Evolutionary conservation across 2,113 vertebrate species (phyloP).

Genomic region (Notothenia coriiceps): DNA sequence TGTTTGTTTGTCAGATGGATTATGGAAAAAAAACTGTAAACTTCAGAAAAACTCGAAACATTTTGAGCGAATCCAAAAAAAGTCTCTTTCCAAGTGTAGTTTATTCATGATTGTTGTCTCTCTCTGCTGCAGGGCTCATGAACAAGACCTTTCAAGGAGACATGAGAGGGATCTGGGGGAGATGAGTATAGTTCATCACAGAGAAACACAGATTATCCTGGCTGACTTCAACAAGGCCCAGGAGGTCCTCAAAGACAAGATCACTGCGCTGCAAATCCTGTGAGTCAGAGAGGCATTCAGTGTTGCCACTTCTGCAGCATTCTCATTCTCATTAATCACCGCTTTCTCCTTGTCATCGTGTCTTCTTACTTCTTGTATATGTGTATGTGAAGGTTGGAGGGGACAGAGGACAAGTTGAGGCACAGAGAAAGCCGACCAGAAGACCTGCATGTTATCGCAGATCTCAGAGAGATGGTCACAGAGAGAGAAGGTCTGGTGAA

Average conservation of each 20-base stretch:
- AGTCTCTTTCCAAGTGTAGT: neutral
- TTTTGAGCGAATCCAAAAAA: no score
- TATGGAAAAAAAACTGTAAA: no score
- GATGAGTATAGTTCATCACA: slow-evolving; percentile 89
- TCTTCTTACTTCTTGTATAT: no score
- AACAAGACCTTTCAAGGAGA: slow-evolving; percentile 95
- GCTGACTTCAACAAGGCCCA: slow-evolving; percentile 99
- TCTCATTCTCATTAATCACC: neutral
- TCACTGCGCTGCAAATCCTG: slow-evolving; percentile 95
- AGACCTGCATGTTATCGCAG: slow-evolving; percentile 93
- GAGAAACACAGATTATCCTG: slow-evolving; percentile 94
- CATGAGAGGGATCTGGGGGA: slow-evolving; percentile 93
- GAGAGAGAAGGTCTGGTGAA: slow-evolving; percentile 96
- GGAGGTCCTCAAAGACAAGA: slow-evolving; percentile 98
- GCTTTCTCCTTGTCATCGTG: neutral
- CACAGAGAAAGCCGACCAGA: slow-evolving; percentile 95
- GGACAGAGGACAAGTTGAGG: slow-evolving; percentile 95
- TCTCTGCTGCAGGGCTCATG: slow-evolving; percentile 88
- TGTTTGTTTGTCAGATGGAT: no score
- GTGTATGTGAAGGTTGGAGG: slow-evolving; percentile 88
- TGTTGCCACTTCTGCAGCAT: neutral
- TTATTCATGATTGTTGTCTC: neutral
- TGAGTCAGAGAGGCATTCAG: slow-evolving; percentile 79
- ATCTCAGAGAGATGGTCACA: slow-evolving; percentile 94
- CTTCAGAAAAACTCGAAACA: no score